Evolutionary conservation across 2,797 vertebrate genomes (phyloP).

Genomic region (Hipposideros larvatus): DNA sequence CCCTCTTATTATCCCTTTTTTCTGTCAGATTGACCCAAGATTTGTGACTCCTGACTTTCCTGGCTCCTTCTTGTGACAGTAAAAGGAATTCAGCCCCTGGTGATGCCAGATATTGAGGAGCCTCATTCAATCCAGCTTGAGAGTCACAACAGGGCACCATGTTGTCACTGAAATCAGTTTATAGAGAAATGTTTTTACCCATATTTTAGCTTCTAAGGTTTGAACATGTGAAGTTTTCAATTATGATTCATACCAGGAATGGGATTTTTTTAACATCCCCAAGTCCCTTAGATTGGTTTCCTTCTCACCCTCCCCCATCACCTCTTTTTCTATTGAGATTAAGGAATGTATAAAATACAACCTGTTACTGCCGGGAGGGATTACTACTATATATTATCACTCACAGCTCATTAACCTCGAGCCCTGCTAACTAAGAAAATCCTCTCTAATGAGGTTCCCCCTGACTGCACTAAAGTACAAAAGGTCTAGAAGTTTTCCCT

Average conservation of each 20-base stretch:
- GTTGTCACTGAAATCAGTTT: slow-evolving; percentile 31
- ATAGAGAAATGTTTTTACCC: background rate
- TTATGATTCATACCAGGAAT: slow-evolving; percentile 55
- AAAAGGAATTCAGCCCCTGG: background rate
- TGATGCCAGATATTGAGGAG: background rate
- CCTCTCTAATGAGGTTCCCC: slow-evolving; percentile 90
- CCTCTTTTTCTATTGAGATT: slow-evolving; percentile 86
- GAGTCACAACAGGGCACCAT: background rate
- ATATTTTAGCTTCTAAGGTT: background rate
- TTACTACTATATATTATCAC: slow-evolving; percentile 90
- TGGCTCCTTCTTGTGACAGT: background rate
- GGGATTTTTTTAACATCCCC: slow-evolving; percentile 77
- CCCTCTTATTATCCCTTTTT: accelerated
- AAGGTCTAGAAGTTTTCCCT: slow-evolving; percentile 90
- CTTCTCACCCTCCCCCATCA: slow-evolving; percentile 81
- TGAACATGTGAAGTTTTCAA: slow-evolving; percentile 12
- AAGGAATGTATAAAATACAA: slow-evolving; percentile 90
- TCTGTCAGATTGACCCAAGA: background rate
- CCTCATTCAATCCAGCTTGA: background rate
- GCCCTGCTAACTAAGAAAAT: slow-evolving; percentile 91
- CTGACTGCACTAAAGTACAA: slow-evolving; percentile 90
- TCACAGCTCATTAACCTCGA: slow-evolving; percentile 91
- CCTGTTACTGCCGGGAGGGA: slow-evolving; percentile 88
- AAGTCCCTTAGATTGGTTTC: slow-evolving; percentile 83
- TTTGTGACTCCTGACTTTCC: background rate